These are phyloP conservation scores for Gymnogyps californianus DNA, from an alignment of 2,113 vertebrate species.

Conservation along the genomic window DNA sequence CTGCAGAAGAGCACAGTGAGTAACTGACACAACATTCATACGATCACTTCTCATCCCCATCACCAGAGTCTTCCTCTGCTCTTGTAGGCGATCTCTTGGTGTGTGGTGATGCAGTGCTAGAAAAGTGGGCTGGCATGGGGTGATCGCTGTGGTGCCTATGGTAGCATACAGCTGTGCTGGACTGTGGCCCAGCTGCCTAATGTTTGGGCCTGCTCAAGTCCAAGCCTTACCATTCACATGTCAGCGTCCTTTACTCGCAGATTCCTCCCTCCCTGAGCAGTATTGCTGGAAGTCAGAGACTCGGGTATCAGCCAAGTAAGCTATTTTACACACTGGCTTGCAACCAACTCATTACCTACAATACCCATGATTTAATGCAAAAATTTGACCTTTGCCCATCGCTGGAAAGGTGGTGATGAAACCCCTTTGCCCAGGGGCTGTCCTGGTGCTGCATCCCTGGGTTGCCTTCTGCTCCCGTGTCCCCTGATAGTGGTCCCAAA, in stretches of 20 bases:
- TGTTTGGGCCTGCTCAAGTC: neutral
- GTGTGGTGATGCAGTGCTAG: neutral
- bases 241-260: neutral
- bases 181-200: neutral
- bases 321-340: neutral
- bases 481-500: neutral
- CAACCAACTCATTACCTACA: neutral
- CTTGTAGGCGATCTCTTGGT: neutral
- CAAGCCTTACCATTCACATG: neutral
- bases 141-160: rapidly evolving
- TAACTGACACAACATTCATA: neutral
- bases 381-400: neutral
- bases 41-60: neutral
- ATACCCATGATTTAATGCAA: neutral
- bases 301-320: neutral
- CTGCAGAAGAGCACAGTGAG: neutral
- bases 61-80: neutral
- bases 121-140: neutral
- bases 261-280: neutral
- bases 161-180: neutral
- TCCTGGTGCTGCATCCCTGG: rapidly evolving
- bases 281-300: neutral
- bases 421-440: neutral
- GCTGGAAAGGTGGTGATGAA: neutral
- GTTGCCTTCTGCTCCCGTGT: neutral